A percentile compares a stretch with the other conserved stretches of the same genome.
Conservation (phyloP, 2,797 vertebrate species). For the Macropus fuliginosus region DNA sequence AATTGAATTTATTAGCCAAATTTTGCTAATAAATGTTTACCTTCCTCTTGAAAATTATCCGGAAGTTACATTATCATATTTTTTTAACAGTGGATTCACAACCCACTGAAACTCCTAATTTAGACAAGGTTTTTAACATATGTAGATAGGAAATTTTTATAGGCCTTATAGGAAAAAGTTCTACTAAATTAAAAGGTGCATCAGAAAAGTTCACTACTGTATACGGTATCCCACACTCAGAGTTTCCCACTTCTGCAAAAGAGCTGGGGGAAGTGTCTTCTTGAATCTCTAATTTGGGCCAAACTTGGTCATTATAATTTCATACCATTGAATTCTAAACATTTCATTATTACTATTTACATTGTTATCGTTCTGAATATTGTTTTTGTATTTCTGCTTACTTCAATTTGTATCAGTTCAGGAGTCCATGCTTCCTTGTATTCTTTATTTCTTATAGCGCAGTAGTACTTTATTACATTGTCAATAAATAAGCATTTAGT, state of each 20-base stretch:
- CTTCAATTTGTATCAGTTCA: not conserved
- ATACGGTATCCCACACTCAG: not conserved
- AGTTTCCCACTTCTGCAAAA: not conserved
- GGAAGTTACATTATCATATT: not conserved
- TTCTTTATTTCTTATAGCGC: not conserved
- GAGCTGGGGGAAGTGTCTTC: not conserved
- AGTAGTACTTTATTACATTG: not conserved
- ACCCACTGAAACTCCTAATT: not conserved
- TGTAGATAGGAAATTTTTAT: not conserved
- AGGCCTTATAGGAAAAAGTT: not conserved
- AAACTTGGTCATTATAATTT: not conserved
- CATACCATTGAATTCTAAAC: not conserved
- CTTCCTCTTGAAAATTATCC: not conserved
- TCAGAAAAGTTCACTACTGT: not conserved
- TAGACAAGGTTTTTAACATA: not conserved
- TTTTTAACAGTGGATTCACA: not conserved
- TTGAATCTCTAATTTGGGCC: not conserved
- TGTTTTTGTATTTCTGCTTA: not conserved
- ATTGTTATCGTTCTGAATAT: not conserved
- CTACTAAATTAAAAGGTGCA: not conserved
- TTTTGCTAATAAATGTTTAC: not conserved
- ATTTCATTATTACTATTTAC: not conserved
- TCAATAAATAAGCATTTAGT: not conserved
- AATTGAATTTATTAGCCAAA: not conserved
- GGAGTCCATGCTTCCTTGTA: not conserved